phyloP scores from a whole-genome alignment of 2,888 invertebrate genomes.

The Cheilosia grossa region DNA sequence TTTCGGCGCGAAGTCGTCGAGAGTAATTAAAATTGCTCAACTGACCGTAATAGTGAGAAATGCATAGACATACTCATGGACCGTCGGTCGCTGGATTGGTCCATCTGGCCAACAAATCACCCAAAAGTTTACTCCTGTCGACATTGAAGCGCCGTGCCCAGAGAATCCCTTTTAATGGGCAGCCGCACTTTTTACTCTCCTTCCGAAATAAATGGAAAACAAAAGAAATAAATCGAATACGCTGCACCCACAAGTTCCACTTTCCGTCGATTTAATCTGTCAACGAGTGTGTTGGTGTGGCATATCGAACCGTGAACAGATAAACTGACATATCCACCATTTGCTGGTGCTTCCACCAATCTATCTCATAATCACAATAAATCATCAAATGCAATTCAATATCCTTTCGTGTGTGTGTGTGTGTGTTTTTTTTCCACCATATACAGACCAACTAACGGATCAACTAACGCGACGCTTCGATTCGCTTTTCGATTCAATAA shows the following conservation, averaged over 20 bases:
- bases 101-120: slow-evolving; percentile 24
- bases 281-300: slow-evolving; percentile 15
- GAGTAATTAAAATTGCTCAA: slow-evolving; percentile 65
- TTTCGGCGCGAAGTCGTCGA: slow-evolving; percentile 14
- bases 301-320: background rate
- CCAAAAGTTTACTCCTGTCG: background rate
- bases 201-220: background rate
- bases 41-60: slow-evolving; percentile 40
- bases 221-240: background rate
- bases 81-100: background rate
- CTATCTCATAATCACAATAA: slow-evolving; percentile 61
- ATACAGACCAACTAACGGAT: slow-evolving; percentile 4
- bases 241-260: slow-evolving; percentile 29
- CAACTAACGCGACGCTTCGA: slow-evolving; percentile 27
- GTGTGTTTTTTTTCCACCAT: background rate
- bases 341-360: slow-evolving; percentile 6
- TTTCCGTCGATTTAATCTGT: slow-evolving; percentile 43
- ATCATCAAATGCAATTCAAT: slow-evolving; percentile 70
- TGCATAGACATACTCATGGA: background rate
- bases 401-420: slow-evolving; percentile 32
- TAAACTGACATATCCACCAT: slow-evolving; percentile 3
- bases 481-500: slow-evolving; percentile 66
- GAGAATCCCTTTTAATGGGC: slow-evolving; percentile 4
- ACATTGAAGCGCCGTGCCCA: background rate
- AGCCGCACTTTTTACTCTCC: background rate